Conservation (phyloP, 2,113 vertebrate species). For the Bettongia penicillata region DNA sequence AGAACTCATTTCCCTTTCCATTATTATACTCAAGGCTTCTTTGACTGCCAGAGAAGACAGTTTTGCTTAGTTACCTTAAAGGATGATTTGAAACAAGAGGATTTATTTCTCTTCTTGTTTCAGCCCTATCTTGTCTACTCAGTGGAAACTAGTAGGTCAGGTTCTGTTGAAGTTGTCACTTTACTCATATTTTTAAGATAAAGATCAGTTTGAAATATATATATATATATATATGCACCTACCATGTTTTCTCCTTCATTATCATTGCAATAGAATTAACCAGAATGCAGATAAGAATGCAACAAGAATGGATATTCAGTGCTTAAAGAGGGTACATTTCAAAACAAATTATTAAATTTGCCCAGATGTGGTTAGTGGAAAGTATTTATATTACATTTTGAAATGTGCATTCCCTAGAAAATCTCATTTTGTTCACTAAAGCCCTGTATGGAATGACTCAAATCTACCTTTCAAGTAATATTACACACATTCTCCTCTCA, state of each 20-base stretch:
- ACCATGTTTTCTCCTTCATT: constrained; percentile 3
- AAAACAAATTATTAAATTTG: background rate
- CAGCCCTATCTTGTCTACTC: constrained; percentile 18
- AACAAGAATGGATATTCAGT: background rate
- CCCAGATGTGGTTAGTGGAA: background rate
- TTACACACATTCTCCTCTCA: background rate
- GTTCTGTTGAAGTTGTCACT: constrained; percentile 26
- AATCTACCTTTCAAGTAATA: background rate
- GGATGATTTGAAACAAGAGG: background rate
- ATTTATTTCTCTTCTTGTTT: constrained; percentile 41
- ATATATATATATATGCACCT: constrained; percentile 36
- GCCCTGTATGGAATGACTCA: background rate
- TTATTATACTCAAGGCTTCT: constrained; percentile 31
- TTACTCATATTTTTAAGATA: constrained; percentile 53
- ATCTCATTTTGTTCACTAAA: too few relatives aligned
- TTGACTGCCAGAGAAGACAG: constrained; percentile 20
- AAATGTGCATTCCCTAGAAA: background rate
- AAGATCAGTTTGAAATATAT: constrained; percentile 47
- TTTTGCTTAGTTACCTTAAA: constrained; percentile 54
- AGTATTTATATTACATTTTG: background rate
- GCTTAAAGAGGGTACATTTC: background rate
- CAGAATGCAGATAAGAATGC: background rate
- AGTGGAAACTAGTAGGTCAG: constrained; percentile 42
- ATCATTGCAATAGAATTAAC: background rate
- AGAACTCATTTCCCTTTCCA: background rate